Evolutionary conservation across 2,113 vertebrate genomes (phyloP).

Genomic region (Cathartes aura): DNA sequence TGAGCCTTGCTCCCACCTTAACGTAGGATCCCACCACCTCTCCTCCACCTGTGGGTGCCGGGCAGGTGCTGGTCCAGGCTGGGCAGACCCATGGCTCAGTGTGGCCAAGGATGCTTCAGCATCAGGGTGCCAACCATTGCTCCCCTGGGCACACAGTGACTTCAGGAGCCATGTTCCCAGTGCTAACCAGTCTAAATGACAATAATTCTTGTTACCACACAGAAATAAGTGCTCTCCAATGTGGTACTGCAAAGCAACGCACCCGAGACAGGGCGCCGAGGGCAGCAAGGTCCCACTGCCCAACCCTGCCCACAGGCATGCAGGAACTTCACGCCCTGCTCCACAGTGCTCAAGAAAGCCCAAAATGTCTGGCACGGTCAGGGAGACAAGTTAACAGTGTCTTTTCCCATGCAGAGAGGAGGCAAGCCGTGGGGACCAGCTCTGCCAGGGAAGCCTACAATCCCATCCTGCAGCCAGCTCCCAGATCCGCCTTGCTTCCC

Average conservation of each 20-base stretch:
- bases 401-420: no score
- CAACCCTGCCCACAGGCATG: background rate
- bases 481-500: background rate
- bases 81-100: background rate
- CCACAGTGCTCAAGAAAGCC: background rate
- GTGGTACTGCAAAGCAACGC: accelerated
- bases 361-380: no score
- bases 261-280: accelerated
- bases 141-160: background rate
- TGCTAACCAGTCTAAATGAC: background rate
- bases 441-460: accelerated
- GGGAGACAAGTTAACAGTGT: background rate
- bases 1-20: background rate
- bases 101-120: background rate
- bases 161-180: background rate
- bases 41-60: background rate
- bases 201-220: background rate
- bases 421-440: background rate
- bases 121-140: background rate
- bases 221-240: background rate
- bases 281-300: background rate
- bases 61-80: background rate
- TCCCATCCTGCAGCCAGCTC: background rate
- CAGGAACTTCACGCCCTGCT: background rate
- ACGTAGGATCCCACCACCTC: background rate